Conservation (phyloP, 2,797 vertebrate species). For the Clarias laeviceps region DNA sequence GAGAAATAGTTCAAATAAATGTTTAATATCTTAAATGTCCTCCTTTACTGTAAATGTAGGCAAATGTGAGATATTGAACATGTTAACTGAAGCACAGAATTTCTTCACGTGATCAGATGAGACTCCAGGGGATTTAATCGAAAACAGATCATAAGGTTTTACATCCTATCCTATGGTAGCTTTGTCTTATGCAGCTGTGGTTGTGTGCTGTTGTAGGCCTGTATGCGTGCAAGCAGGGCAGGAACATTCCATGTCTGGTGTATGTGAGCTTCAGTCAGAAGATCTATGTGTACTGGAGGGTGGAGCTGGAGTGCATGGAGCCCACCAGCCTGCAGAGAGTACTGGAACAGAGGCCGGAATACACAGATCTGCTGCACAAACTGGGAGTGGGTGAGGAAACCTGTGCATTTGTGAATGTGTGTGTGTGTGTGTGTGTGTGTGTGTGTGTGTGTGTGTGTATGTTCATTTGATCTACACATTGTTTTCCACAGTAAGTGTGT, state of each 20-base stretch:
- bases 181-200: background rate
- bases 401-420: slow-evolving; percentile 3
- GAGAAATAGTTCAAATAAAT: too few relatives aligned
- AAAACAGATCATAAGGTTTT: background rate
- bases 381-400: slow-evolving; percentile 85
- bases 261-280: slow-evolving; percentile 97
- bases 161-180: background rate
- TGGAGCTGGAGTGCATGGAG: slow-evolving; percentile 93
- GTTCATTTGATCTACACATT: background rate
- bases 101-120: background rate
- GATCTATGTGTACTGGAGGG: slow-evolving; percentile 96
- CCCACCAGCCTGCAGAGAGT: slow-evolving; percentile 89
- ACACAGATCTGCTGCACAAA: slow-evolving; percentile 71
- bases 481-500: background rate
- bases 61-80: too few relatives aligned
- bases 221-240: slow-evolving; percentile 90
- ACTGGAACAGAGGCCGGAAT: slow-evolving; percentile 82
- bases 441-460: slow-evolving; percentile 5
- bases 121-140: background rate
- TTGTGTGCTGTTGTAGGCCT: slow-evolving; percentile 75
- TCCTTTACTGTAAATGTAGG: too few relatives aligned
- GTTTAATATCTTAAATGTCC: too few relatives aligned
- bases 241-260: slow-evolving; percentile 92
- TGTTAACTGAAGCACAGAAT: background rate
- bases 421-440: slow-evolving; percentile 15